These are phyloP conservation scores for Omphaloscelis lunosa DNA, from an alignment of 2,888 invertebrate species.

Conservation along the genomic window DNA sequence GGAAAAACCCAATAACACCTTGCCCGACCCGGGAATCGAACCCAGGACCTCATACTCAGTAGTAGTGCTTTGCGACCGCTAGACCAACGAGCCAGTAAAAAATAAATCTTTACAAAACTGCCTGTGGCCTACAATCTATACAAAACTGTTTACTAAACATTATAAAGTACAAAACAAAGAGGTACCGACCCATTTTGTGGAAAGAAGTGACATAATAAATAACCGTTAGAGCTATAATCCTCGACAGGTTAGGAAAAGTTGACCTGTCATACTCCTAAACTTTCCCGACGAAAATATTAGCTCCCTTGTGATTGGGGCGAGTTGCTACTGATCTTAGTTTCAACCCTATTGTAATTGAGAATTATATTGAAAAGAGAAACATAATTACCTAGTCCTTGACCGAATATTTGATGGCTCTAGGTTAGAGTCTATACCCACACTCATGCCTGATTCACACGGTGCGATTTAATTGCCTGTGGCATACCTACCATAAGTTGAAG, in stretches of 20 bases:
- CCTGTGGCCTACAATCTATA: not conserved
- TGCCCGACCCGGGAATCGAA: too few relatives aligned
- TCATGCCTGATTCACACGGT: not conserved
- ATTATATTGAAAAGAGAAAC: constrained; percentile 6
- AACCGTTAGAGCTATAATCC: constrained; percentile 38
- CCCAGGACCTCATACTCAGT: too few relatives aligned
- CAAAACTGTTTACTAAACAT: constrained; percentile 19
- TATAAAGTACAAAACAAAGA: constrained; percentile 6
- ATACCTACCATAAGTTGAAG: not conserved
- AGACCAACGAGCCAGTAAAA: too few relatives aligned
- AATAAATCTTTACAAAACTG: not conserved
- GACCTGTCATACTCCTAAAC: constrained; percentile 48
- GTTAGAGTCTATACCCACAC: not conserved
- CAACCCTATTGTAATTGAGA: constrained; percentile 34
- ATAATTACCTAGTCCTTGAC: not conserved
- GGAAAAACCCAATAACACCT: too few relatives aligned
- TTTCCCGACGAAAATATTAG: constrained; percentile 47
- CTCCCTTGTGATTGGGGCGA: constrained; percentile 18
- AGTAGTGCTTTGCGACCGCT: too few relatives aligned
- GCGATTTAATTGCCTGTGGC: not conserved
- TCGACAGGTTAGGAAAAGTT: constrained; percentile 51
- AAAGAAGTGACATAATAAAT: constrained; percentile 42
- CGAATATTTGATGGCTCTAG: not conserved
- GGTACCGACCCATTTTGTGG: constrained; percentile 3
- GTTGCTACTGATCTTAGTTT: not conserved